Conservation (phyloP, 2,797 vertebrate species). For the Australoheros facetus region DNA sequence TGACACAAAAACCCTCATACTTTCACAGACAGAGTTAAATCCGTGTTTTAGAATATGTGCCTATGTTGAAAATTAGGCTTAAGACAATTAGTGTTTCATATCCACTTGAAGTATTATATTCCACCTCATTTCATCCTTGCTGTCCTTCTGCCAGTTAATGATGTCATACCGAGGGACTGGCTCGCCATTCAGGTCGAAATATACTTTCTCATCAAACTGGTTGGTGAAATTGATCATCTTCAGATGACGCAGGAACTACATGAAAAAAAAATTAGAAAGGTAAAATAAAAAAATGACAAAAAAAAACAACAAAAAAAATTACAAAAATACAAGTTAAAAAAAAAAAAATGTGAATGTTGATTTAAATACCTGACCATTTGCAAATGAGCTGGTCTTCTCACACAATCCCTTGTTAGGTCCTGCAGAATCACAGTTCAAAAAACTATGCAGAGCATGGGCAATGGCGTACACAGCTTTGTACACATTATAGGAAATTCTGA, state of each 20-base stretch:
- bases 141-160: constrained; percentile 81
- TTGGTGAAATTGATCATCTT: constrained; percentile 77
- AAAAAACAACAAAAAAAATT: no score
- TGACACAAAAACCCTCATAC: no score
- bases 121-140: constrained; percentile 57
- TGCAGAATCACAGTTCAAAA: no score
- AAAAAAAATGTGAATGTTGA: background rate
- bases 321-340: background rate
- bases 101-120: background rate
- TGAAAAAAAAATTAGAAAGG: background rate
- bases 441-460: no score
- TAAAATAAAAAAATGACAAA: background rate
- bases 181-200: constrained; percentile 79
- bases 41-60: no score
- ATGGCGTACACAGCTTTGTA: constrained; percentile 80
- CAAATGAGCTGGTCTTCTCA: constrained; percentile 47
- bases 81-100: no score
- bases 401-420: constrained; percentile 11
- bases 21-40: no score
- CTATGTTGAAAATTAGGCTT: no score
- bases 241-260: constrained; percentile 75
- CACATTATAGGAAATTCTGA: constrained; percentile 79
- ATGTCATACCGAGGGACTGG: constrained; percentile 81
- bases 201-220: constrained; percentile 77
- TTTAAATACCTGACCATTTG: constrained; percentile 43